Conservation (phyloP, 2,888 invertebrate genomes). For the Acleris sparsana region DNA sequence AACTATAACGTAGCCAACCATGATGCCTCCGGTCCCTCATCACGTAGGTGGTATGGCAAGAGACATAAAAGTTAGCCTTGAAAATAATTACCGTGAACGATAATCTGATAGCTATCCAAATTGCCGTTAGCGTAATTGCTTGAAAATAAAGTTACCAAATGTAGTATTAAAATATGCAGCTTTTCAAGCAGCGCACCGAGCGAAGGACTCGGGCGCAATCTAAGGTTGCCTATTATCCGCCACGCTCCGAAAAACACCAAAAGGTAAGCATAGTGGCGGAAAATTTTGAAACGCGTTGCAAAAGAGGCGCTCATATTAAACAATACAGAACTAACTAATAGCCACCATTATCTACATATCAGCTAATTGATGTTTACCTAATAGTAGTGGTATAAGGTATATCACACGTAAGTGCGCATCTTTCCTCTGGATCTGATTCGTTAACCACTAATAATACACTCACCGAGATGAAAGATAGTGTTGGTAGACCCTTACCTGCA, state of each 20-base stretch:
- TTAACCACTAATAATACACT: slow-evolving; percentile 48
- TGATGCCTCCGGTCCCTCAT: slow-evolving; percentile 36
- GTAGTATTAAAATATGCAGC: slow-evolving; percentile 72
- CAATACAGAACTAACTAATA: slow-evolving; percentile 78
- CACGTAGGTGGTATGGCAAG: slow-evolving; percentile 39
- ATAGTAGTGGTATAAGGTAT: slow-evolving; percentile 54
- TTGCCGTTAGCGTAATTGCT: slow-evolving; percentile 54
- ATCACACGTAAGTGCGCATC: slow-evolving; percentile 36
- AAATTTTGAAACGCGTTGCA: slow-evolving; percentile 80
- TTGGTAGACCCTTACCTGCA: slow-evolving; percentile 66
- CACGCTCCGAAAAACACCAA: slow-evolving; percentile 83
- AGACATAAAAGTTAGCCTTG: slow-evolving; percentile 51
- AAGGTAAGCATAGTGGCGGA: slow-evolving; percentile 78
- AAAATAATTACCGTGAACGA: slow-evolving; percentile 54
- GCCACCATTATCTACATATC: slow-evolving; percentile 77
- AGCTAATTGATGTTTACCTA: slow-evolving; percentile 79
- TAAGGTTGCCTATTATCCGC: slow-evolving; percentile 82
- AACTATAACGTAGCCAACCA: slow-evolving; percentile 31
- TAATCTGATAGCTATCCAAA: slow-evolving; percentile 58
- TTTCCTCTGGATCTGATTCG: slow-evolving; percentile 36
- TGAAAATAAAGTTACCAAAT: slow-evolving; percentile 65
- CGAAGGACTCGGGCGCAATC: slow-evolving; percentile 80
- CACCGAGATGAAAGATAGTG: slow-evolving; percentile 47
- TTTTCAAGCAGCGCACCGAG: slow-evolving; percentile 70
- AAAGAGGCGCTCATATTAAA: slow-evolving; percentile 78